Conservation (phyloP, 1,140 invertebrate species). For the Drosophila pachea region DNA sequence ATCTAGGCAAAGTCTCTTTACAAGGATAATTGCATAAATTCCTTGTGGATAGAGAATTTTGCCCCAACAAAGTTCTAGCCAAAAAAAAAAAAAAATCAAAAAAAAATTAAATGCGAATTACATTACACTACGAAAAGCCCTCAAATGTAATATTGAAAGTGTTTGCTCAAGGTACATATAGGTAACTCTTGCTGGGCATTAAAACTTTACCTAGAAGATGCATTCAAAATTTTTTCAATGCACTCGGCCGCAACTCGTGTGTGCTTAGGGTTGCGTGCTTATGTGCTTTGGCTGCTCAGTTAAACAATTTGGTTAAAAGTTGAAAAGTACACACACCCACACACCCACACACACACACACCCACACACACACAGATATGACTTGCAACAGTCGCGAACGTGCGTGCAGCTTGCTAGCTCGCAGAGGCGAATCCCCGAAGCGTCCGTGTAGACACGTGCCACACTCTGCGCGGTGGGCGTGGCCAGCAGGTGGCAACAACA, state of each 20-base stretch:
- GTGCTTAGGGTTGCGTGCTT: slow-evolving; percentile 55
- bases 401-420: slow-evolving; percentile 48
- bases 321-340: slow-evolving; percentile 43
- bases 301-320: slow-evolving; percentile 75
- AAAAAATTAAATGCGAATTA: too few species aligned
- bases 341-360: slow-evolving; percentile 17
- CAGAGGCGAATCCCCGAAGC: slow-evolving; percentile 30
- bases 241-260: slow-evolving; percentile 23
- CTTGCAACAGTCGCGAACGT: slow-evolving; percentile 44
- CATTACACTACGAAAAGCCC: too few species aligned
- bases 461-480: slow-evolving; percentile 26
- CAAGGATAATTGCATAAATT: too few species aligned
- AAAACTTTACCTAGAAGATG: background rate
- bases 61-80: too few species aligned
- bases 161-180: background rate
- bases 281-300: slow-evolving; percentile 70
- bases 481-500: slow-evolving; percentile 28
- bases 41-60: too few species aligned
- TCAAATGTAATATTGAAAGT: background rate
- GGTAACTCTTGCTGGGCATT: background rate
- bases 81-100: too few species aligned
- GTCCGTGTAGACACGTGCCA: slow-evolving; percentile 50
- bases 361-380: background rate
- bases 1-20: too few species aligned
- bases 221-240: background rate